These are phyloP conservation scores for Polydesmus complanatus DNA, from an alignment of 2,888 invertebrate species.

Conservation along the genomic window DNA sequence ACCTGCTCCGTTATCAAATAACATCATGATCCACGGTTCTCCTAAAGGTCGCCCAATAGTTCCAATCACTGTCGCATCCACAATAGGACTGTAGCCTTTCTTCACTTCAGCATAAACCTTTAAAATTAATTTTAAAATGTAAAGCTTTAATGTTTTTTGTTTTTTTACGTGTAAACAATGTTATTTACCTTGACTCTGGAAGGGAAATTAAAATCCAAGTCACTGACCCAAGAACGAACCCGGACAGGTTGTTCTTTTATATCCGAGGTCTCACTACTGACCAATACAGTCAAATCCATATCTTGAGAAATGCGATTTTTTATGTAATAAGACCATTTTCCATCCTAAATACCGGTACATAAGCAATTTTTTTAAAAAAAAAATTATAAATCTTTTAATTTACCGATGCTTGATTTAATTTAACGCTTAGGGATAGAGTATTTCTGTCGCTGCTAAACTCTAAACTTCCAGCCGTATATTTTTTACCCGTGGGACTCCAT, in stretches of 20 bases:
- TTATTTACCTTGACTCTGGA: conserved; percentile 20
- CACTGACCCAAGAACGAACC: conserved; percentile 22
- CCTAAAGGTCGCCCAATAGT: conserved; percentile 23
- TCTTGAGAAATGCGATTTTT: conserved; percentile 13
- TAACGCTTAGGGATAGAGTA: conserved; percentile 19
- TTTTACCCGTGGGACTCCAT: conserved; percentile 19
- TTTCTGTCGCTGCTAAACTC: conserved; percentile 18
- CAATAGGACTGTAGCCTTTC: conserved; percentile 22
- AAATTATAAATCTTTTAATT: too few species aligned
- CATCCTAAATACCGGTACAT: conserved; percentile 18
- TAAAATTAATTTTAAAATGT: conserved; percentile 1
- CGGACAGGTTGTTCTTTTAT: conserved; percentile 22
- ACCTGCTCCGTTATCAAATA: conserved; percentile 24
- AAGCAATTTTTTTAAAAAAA: too few species aligned
- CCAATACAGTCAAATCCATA: conserved; percentile 17
- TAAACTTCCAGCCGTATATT: conserved; percentile 15
- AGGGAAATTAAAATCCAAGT: conserved; percentile 22
- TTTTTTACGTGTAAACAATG: not conserved
- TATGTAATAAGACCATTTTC: conserved; percentile 21
- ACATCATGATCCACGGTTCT: conserved; percentile 20
- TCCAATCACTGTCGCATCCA: conserved; percentile 22
- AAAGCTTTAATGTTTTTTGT: not conserved
- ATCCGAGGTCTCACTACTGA: conserved; percentile 21
- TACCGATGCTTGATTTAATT: conserved; percentile 21
- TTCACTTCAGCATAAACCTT: conserved; percentile 22